Evolutionary conservation across 2,113 vertebrate genomes (phyloP).

Genomic region (Egretta garzetta): DNA sequence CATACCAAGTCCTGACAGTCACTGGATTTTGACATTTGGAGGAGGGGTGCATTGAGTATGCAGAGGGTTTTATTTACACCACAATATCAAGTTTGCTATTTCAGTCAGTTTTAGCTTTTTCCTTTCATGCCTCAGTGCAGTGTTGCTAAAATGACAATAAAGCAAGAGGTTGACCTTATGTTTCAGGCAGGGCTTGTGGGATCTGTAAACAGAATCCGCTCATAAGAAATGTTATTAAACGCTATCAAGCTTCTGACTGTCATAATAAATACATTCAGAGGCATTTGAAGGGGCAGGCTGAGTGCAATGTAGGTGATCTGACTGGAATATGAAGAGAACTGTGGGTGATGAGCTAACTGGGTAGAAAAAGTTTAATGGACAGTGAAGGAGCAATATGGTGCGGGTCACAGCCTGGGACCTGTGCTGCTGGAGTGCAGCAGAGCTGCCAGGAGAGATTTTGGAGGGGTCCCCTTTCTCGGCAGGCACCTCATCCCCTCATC

Average conservation of each 20-base stretch:
- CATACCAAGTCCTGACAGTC: neutral
- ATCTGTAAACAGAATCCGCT: neutral
- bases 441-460: neutral
- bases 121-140: neutral
- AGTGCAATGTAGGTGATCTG: neutral
- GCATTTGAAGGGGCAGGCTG: neutral
- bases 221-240: slow-evolving; percentile 28
- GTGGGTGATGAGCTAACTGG: neutral
- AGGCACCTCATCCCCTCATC: neutral
- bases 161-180: neutral
- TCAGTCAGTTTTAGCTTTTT: neutral
- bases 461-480: neutral
- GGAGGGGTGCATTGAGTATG: neutral
- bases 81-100: neutral
- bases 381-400: neutral
- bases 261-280: neutral
- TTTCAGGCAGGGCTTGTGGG: neutral
- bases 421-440: neutral
- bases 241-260: neutral
- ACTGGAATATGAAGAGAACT: neutral
- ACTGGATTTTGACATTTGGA: neutral
- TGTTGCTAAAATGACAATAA: neutral
- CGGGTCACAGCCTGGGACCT: neutral
- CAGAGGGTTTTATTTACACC: neutral
- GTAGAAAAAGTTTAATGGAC: neutral